A percentile compares a stretch with the other conserved stretches of the same genome.
phyloP scores from a whole-genome alignment of 2,888 invertebrate genomes.

The Eupithecia dodoneata region DNA sequence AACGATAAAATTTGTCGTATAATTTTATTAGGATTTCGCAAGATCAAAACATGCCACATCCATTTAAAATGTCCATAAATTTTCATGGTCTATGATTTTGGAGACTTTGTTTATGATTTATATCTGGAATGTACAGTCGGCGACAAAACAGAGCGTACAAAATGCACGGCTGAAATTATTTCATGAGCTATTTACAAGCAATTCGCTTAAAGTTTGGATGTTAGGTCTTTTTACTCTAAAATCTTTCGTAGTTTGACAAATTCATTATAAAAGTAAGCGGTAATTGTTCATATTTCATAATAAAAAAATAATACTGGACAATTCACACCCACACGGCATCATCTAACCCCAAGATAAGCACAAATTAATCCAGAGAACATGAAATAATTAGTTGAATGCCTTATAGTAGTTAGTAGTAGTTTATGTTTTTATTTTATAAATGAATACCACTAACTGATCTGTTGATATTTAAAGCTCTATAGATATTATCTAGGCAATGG shows the following conservation, averaged over 20 bases:
- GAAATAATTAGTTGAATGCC: too few relatives aligned
- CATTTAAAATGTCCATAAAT: conserved; percentile 33
- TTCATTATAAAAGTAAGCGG: too few relatives aligned
- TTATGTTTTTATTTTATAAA: too few relatives aligned
- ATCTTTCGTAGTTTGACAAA: too few relatives aligned
- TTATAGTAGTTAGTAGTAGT: too few relatives aligned
- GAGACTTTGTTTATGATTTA: conserved; percentile 31
- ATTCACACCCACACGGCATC: background rate
- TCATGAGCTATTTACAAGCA: background rate
- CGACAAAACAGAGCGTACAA: background rate
- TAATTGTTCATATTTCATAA: too few relatives aligned
- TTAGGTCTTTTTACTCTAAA: too few relatives aligned
- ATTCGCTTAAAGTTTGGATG: background rate
- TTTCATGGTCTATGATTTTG: conserved; percentile 36
- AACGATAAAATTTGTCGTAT: conserved; percentile 41
- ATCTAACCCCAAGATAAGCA: background rate
- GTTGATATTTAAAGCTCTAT: too few relatives aligned
- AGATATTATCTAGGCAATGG: too few relatives aligned
- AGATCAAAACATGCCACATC: conserved; percentile 47
- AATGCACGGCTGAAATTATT: background rate
- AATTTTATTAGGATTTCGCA: conserved; percentile 45
- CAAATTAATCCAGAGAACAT: background rate
- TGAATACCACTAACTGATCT: too few relatives aligned
- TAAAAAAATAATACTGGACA: background rate
- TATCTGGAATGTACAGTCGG: conserved; percentile 11